Conservation (phyloP, 2,888 invertebrate species). For the Ophioninae sp. region DNA sequence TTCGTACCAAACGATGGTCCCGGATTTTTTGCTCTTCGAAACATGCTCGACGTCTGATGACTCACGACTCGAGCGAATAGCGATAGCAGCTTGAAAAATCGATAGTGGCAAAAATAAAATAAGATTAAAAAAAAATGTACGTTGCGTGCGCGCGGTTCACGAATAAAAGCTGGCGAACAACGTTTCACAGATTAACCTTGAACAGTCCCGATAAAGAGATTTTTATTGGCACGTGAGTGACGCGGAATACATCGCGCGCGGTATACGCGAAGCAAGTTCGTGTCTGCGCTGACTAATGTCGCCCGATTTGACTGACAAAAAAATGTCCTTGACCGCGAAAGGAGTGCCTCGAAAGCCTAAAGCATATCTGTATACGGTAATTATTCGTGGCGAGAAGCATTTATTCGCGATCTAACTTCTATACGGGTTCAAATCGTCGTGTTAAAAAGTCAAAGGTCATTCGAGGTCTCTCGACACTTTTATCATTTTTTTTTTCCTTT, state of each 20-base stretch:
- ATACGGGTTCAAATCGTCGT: not conserved
- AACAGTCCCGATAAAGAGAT: conserved; percentile 13
- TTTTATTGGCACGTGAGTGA: conserved; percentile 8
- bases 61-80: conserved; percentile 7
- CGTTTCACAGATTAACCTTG: conserved; percentile 8
- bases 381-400: conserved; percentile 1
- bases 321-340: conserved; percentile 48
- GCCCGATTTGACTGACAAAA: conserved; percentile 6
- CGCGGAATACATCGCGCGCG: not conserved
- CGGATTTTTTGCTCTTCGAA: not conserved
- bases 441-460: conserved; percentile 35
- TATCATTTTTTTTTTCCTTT: not conserved
- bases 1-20: not conserved
- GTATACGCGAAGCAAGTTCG: not conserved
- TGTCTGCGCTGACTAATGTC: conserved; percentile 27
- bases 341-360: conserved; percentile 6
- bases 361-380: not conserved
- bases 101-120: not conserved
- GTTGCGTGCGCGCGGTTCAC: conserved; percentile 6
- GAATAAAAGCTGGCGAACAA: conserved; percentile 8
- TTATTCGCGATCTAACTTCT: conserved; percentile 8
- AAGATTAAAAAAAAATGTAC: not conserved
- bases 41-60: not conserved
- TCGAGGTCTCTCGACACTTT: conserved; percentile 8
- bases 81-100: conserved; percentile 14